These are phyloP conservation scores for Coendou prehensilis DNA, from an alignment of 2,797 vertebrate genomes.

Conservation along the genomic window DNA sequence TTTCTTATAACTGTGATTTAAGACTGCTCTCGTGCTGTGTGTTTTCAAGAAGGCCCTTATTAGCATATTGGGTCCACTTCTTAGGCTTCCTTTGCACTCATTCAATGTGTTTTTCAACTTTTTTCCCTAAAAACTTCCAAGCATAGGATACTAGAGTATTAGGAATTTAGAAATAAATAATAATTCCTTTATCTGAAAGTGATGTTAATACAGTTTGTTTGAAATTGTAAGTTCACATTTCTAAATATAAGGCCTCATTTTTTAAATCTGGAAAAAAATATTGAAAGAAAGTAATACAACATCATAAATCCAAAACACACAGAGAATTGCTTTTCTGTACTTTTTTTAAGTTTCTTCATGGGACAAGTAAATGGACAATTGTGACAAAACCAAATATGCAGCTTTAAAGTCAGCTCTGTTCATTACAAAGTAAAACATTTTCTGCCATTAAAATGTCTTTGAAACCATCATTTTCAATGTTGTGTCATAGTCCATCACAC, in stretches of 20 bases:
- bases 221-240: slow-evolving; percentile 10
- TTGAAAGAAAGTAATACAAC: not conserved
- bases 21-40: not conserved
- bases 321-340: not conserved
- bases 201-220: not conserved
- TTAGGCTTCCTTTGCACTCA: not conserved
- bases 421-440: not conserved
- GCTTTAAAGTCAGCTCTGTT: not conserved
- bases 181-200: not conserved
- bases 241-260: slow-evolving; percentile 25
- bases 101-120: not conserved
- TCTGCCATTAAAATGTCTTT: not conserved
- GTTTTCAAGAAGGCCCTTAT: not conserved
- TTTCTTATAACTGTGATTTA: not conserved
- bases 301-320: not conserved
- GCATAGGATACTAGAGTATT: not conserved
- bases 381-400: not conserved
- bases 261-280: not conserved
- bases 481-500: not conserved
- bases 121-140: not conserved
- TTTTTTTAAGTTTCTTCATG: not conserved
- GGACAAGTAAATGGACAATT: not conserved
- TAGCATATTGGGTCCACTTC: not conserved
- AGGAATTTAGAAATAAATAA: not conserved
- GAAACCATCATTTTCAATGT: not conserved